A percentile compares a stretch with the other conserved stretches of the same genome.
These are phyloP conservation scores for Stomorhina lunata DNA, from an alignment of 2,888 invertebrate species.

Conservation along the genomic window DNA sequence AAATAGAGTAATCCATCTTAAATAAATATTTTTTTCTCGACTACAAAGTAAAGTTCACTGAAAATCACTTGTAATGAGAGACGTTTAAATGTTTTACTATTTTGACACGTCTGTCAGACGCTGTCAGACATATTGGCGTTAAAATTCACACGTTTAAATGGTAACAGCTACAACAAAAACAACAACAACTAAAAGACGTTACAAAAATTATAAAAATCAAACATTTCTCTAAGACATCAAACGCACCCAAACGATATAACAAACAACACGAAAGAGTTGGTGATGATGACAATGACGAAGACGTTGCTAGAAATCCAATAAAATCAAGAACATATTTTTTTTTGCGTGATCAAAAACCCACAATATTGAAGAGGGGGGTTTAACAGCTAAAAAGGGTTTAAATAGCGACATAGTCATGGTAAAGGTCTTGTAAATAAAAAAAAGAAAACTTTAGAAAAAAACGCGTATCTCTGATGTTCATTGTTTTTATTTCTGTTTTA, in stretches of 20 bases:
- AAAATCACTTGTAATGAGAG: constrained; percentile 58
- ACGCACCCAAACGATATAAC: constrained; percentile 57
- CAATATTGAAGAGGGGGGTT: background rate
- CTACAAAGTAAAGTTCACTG: constrained; percentile 1
- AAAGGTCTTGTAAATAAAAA: background rate
- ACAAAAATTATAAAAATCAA: background rate
- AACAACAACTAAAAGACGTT: background rate
- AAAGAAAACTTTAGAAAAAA: constrained; percentile 18
- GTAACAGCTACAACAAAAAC: constrained; percentile 9
- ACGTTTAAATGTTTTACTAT: constrained; percentile 60
- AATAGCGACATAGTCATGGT: constrained; percentile 14
- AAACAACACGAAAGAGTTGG: constrained; percentile 1
- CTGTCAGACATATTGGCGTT: constrained; percentile 66
- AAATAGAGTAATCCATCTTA: constrained; percentile 41
- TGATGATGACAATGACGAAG: constrained; percentile 29
- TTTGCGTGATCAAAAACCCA: background rate
- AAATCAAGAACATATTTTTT: constrained; percentile 1
- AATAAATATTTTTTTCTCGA: background rate
- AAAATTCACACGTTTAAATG: constrained; percentile 73
- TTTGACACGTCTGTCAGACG: constrained; percentile 66
- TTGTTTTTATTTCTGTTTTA: background rate
- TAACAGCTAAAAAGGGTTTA: constrained; percentile 46
- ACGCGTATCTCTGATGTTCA: constrained; percentile 24
- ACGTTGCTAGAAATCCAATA: constrained; percentile 5
- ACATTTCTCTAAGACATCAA: constrained; percentile 9